Percentiles rank a stretch among this genome's conserved stretches.
These are phyloP conservation scores for Accipiter virgatus DNA, from an alignment of 2,113 vertebrate species.

Conservation along the genomic window DNA sequence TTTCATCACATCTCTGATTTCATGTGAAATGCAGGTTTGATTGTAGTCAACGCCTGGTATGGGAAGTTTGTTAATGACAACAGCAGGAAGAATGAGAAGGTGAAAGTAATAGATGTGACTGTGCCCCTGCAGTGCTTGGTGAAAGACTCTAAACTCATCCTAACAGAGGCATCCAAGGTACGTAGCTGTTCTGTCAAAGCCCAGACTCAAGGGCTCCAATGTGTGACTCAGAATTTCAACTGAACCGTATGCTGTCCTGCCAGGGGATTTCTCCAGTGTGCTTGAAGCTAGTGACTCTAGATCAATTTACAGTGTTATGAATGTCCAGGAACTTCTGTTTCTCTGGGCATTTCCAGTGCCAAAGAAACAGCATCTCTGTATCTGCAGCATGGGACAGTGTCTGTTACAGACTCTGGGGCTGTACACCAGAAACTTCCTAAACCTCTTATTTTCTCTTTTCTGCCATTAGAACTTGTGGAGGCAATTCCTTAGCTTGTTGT, in stretches of 20 bases:
- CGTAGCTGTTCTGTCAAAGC: not conserved
- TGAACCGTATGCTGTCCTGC: rapidly evolving
- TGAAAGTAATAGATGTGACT: constrained; percentile 94
- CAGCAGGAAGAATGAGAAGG: constrained; percentile 88
- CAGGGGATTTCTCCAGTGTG: not conserved
- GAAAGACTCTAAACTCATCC: constrained; percentile 97
- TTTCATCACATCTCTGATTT: not conserved
- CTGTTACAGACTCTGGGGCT: not conserved
- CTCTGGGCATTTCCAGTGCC: not conserved
- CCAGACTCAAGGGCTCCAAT: not conserved
- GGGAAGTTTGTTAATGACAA: constrained; percentile 98
- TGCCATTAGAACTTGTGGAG: not conserved
- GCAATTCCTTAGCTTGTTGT: not conserved
- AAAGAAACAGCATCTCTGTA: not conserved
- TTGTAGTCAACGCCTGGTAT: constrained; percentile 96
- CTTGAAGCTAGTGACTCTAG: not conserved
- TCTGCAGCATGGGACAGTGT: not conserved
- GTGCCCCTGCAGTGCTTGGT: constrained; percentile 97
- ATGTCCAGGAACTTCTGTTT: not conserved
- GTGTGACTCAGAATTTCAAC: rapidly evolving
- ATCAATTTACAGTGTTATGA: not conserved
- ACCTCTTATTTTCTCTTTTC: not conserved
- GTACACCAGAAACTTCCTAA: not conserved
- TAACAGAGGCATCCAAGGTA: constrained; percentile 96
- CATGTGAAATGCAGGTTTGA: constrained; percentile 78